phyloP scores from a whole-genome alignment of 2,797 vertebrate species.

The Lacerta agilis region DNA sequence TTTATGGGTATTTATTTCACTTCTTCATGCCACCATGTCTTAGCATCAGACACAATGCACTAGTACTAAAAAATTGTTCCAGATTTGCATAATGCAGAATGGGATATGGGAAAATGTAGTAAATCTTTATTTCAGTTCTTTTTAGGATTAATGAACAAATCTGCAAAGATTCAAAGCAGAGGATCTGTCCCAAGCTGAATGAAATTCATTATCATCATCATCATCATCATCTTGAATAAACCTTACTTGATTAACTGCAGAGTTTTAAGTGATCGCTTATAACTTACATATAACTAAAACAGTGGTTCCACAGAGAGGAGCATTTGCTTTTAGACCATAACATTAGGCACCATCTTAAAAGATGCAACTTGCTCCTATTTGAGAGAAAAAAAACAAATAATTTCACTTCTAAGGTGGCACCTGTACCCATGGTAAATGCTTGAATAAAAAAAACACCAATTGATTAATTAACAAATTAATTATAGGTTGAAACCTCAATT shows the following conservation, averaged over 20 bases:
- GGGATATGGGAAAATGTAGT: neutral
- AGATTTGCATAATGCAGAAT: neutral
- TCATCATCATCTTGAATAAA: neutral
- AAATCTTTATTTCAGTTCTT: neutral
- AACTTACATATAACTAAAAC: neutral
- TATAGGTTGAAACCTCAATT: neutral
- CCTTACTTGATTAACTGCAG: neutral
- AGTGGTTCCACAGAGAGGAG: neutral
- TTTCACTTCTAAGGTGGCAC: neutral
- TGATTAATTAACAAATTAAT: neutral
- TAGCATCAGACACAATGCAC: neutral
- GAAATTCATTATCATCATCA: neutral
- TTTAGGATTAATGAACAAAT: neutral
- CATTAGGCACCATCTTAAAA: neutral
- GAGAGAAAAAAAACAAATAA: neutral
- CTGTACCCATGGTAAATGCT: neutral
- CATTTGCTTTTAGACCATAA: neutral
- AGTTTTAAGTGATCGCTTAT: neutral
- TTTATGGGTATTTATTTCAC: neutral
- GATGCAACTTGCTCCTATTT: neutral
- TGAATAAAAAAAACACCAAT: slow-evolving; percentile 3
- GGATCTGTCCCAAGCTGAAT: neutral
- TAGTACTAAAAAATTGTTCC: neutral
- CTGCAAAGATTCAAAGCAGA: neutral
- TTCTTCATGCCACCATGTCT: neutral